Evolutionary conservation across 1,140 invertebrate species (phyloP).

Genomic region (Drosophila parabipectinata): DNA sequence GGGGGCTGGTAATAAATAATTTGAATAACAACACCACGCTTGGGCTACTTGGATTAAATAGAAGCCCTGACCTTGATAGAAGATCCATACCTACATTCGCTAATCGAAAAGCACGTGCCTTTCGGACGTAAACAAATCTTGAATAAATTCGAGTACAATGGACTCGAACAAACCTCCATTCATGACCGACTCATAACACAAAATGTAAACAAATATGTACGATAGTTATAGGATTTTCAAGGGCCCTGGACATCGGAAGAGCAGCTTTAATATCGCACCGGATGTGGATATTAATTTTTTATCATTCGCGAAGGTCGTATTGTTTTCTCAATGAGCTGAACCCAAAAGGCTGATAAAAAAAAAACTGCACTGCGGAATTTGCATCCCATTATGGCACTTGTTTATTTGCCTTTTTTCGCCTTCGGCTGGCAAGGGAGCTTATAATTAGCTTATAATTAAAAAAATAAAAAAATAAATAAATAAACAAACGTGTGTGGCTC

Average conservation of each 20-base stretch:
- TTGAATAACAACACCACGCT: too few relatives aligned
- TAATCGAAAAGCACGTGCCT: not conserved
- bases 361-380: not conserved
- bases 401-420: not conserved
- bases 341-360: not conserved
- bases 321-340: not conserved
- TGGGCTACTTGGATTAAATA: not conserved
- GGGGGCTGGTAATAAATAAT: too few relatives aligned
- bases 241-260: not conserved
- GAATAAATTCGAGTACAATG: not conserved
- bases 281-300: not conserved
- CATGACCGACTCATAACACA: not conserved
- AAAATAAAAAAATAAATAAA: not conserved
- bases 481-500: not conserved
- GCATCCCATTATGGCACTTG: slow-evolving; percentile 1
- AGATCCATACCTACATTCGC: not conserved
- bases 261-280: not conserved
- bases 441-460: not conserved
- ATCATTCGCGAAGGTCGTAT: not conserved
- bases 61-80: not conserved
- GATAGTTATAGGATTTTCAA: not conserved
- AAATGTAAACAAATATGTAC: not conserved
- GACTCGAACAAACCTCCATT: not conserved
- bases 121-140: not conserved
- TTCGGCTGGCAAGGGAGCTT: not conserved